These are phyloP conservation scores for Geopemphigus sp. DNA, from an alignment of 1,140 invertebrate genomes.

Conservation along the genomic window DNA sequence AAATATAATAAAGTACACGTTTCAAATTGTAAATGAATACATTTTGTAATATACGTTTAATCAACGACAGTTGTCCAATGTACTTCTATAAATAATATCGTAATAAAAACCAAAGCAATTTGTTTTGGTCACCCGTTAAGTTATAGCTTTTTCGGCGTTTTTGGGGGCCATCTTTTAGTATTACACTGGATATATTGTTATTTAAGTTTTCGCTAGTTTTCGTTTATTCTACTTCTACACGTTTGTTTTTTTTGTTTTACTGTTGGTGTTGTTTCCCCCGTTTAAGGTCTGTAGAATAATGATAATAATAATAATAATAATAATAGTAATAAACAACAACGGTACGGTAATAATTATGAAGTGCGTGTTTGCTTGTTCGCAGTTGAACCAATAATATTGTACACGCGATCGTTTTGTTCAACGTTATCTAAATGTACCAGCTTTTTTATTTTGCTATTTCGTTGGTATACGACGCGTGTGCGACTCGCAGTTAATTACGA, in stretches of 20 bases:
- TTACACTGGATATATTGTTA: too few relatives aligned
- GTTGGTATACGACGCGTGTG: not conserved
- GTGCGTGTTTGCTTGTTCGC: not conserved
- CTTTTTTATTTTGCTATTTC: conserved; percentile 7
- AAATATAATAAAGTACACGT: too few relatives aligned
- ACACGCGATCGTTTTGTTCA: not conserved
- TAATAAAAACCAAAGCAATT: too few relatives aligned
- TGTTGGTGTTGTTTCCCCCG: not conserved
- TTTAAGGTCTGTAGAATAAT: not conserved
- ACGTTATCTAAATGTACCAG: too few relatives aligned
- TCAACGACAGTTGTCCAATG: too few relatives aligned
- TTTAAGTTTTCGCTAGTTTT: not conserved
- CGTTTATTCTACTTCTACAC: not conserved
- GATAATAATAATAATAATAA: not conserved
- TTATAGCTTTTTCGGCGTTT: too few relatives aligned
- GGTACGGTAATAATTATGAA: conserved; percentile 2
- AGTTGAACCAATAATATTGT: conserved; percentile 29
- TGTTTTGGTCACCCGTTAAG: too few relatives aligned
- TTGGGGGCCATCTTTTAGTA: too few relatives aligned
- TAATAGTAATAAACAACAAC: not conserved
- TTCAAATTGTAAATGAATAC: too few relatives aligned
- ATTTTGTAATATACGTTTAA: too few relatives aligned
- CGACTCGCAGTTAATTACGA: not conserved
- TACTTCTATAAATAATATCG: too few relatives aligned
- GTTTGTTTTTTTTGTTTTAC: not conserved